Conservation (phyloP, 2,888 invertebrate species). For the Lathronympha strigana region DNA sequence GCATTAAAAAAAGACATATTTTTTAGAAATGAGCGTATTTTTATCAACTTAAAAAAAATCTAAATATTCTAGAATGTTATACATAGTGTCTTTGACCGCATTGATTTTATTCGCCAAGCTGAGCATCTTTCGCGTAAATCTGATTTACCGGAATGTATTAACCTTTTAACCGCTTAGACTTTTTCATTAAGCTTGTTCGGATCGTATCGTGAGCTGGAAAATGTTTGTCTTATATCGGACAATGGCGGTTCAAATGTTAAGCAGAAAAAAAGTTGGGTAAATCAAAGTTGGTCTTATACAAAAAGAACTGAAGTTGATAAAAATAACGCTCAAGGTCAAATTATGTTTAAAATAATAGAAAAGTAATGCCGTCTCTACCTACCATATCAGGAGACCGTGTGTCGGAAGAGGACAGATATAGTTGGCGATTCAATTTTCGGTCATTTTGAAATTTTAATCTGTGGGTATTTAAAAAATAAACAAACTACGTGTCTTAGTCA, state of each 20-base stretch:
- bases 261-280: no score
- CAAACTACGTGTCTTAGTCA: background rate
- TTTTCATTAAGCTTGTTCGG: no score
- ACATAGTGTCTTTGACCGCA: no score
- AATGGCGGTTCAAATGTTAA: no score
- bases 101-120: no score
- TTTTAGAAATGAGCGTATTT: slow-evolving; percentile 3
- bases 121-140: no score
- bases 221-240: no score
- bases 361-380: slow-evolving; percentile 30
- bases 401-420: slow-evolving; percentile 17
- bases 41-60: background rate
- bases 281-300: no score
- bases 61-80: background rate
- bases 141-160: no score
- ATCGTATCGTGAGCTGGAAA: no score
- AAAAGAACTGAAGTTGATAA: no score
- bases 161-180: no score
- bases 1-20: slow-evolving; percentile 5
- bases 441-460: background rate
- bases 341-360: background rate
- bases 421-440: slow-evolving; percentile 10
- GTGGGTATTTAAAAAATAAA: background rate
- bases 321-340: background rate
- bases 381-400: slow-evolving; percentile 36